Base-by-base conservation (phyloP, 2,113 vertebrate species). In the Balaenoptera acutorostrata region DNA sequence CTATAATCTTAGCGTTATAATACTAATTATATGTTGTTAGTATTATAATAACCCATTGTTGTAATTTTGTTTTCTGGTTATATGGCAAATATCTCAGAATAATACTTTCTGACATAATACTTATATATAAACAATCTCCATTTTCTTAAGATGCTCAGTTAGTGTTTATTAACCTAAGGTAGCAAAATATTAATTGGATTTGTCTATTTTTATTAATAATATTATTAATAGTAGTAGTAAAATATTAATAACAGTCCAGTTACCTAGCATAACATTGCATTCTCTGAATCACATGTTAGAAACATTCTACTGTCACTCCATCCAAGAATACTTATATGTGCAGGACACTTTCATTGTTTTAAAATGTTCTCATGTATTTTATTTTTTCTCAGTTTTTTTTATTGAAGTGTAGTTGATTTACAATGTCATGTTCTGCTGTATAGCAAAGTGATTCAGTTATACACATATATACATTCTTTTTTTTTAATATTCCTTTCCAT, bases 41-140 rank as follows among this genome's bases (percentile, higher is more conserved):
- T 88, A 55, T 80, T 94, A 57, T 59, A 92, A 44, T 74, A 93
- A 20, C 10, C 20, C 25, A 64, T 59, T 81, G 33, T 83, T 81
- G 1, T 89, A 85, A 72, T 82, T 21, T 97, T 4, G 59, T 94
- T 92, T 96, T 75, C 20, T 96, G 36, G 15, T 81, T 95, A 96
- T 84, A 33, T 71, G 59, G 13, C 15, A 97, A 85, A 92, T 93
- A 93, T 59, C 59, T 97, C 75, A 93, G 86, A 85, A 12, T 88
- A 90, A 90, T 81, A 27, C 46, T 93, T 90, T 78, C 86, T 96
- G 29, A 90, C 71, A 66, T 39, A 86, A 46, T 89, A 55, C 8
- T 66, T 90, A 36, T 18, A 46, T 74, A 7, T 71, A 75, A 93
- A 63, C 3, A 86, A 72, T 44, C 15, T 93, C 18, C 10, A 95